Evolutionary conservation across 2,113 vertebrate genomes (phyloP), one percentile per base, ranked within the genome.

Genomic region (Galemys pyrenaicus): DNA sequence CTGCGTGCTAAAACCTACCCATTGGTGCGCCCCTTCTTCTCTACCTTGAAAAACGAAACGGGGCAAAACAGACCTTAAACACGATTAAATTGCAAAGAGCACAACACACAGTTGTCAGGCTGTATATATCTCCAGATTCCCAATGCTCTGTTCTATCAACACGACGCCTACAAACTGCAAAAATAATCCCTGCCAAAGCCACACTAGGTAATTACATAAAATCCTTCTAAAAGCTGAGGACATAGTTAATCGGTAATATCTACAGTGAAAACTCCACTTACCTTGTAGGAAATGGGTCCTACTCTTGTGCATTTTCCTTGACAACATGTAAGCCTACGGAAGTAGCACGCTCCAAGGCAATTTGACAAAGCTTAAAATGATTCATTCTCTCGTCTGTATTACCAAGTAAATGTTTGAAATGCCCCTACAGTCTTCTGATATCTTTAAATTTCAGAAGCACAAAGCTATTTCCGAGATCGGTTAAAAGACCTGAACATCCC

Each of bases 151-250:
- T 97, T 97, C 97, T 84, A 88, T 80, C 92, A 97, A 96, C 92
- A 96, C 82, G 46, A 96, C 75, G 49, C 97, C 97, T 62, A 98
- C 97, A 32, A 92, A 95, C 71, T 91, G 81, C 96, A 97, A 96
- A 97, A 97, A 95, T 92, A 98, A 97, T 90, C 96, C 54, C 7
- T 62, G 79, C 93, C 96, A 96, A 46, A 85, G 80, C 16, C 1
- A 73, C 90, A 41, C 28, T 16, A 71, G 91, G 80, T 92, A 94
- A 95, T 93, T 96, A 97, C 86, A 97, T 92, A 98, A 98, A 97
- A 90, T 39, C 74, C 93, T 94, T 97, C 96, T 86, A 2, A 67
- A 58, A 67, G 88, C 91, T 32, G 49, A 79, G 95, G 87, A 91
- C 22, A 70, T 56, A 95, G n/a, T 94, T 64, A 49, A 94, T 49